A percentile compares a stretch with the other conserved stretches of the same genome.
phyloP scores from a whole-genome alignment of 2,888 invertebrate genomes.

The Amiota communis region DNA sequence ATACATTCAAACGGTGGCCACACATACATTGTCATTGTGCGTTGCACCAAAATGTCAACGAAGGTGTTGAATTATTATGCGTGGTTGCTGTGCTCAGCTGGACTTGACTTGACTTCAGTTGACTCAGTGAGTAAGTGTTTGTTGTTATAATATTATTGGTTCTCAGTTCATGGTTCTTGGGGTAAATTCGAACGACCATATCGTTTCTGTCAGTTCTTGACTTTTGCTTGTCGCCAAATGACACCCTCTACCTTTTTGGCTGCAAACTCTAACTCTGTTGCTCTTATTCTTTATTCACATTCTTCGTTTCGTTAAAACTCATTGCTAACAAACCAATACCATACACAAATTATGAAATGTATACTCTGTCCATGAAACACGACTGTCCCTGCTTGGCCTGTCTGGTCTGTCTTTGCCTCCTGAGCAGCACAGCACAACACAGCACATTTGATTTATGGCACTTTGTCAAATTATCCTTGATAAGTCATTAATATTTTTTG shows the following conservation, averaged over 20 bases:
- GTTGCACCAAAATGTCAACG: constrained; percentile 34
- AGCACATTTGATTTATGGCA: constrained; percentile 70
- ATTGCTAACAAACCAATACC: no score
- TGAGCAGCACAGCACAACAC: constrained; percentile 39
- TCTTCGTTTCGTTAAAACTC: no score
- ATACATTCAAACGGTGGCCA: background rate
- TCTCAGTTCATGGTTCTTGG: no score
- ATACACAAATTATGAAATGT: background rate
- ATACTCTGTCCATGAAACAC: background rate
- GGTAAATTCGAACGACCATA: no score
- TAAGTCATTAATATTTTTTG: constrained; percentile 72
- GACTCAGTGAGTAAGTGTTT: no score
- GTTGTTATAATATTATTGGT: no score
- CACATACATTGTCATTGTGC: background rate
- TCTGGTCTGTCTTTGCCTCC: constrained; percentile 11
- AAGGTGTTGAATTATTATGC: constrained; percentile 61
- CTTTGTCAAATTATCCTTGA: constrained; percentile 73
- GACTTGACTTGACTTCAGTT: background rate
- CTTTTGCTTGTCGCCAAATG: no score
- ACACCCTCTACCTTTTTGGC: no score
- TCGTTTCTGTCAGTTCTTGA: no score
- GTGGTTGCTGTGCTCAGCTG: no score
- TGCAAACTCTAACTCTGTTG: no score
- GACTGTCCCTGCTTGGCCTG: background rate
- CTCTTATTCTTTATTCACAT: no score